A percentile compares a stretch with the other conserved stretches of the same genome.
These are phyloP conservation scores for Xenopus borealis DNA, from an alignment of 2,113 vertebrate species.

Conservation along the genomic window DNA sequence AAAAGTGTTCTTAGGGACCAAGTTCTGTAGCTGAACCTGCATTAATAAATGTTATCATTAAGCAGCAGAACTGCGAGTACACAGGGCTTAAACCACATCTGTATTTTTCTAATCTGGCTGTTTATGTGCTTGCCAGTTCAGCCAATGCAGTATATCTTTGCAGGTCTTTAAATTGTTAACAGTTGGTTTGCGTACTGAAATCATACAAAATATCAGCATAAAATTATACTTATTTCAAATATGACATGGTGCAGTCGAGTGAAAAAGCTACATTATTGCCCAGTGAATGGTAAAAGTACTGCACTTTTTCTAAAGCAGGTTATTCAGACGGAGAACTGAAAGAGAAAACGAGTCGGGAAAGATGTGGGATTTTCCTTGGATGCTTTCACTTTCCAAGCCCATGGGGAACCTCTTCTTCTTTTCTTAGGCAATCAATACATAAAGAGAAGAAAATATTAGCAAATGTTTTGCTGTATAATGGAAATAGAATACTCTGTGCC, in stretches of 20 bases:
- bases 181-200: too few species aligned
- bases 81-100: background rate
- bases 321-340: background rate
- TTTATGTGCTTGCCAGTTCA: too few species aligned
- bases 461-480: conserved; percentile 55
- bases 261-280: too few species aligned
- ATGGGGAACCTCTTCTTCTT: conserved; percentile 50
- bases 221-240: too few species aligned
- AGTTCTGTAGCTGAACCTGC: too few species aligned
- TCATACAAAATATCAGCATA: too few species aligned
- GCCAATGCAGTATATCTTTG: too few species aligned
- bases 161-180: too few species aligned
- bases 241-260: too few species aligned
- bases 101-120: too few species aligned
- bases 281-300: background rate
- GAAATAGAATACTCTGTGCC: conserved; percentile 59
- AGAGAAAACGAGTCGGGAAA: background rate
- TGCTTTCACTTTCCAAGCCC: conserved; percentile 30
- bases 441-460: conserved; percentile 55
- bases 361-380: background rate
- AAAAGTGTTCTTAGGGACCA: too few species aligned
- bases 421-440: conserved; percentile 46
- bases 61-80: background rate
- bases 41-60: background rate
- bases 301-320: background rate